These are phyloP conservation scores for Falcaria lacertinaria DNA, from an alignment of 2,888 invertebrate genomes.

Conservation along the genomic window DNA sequence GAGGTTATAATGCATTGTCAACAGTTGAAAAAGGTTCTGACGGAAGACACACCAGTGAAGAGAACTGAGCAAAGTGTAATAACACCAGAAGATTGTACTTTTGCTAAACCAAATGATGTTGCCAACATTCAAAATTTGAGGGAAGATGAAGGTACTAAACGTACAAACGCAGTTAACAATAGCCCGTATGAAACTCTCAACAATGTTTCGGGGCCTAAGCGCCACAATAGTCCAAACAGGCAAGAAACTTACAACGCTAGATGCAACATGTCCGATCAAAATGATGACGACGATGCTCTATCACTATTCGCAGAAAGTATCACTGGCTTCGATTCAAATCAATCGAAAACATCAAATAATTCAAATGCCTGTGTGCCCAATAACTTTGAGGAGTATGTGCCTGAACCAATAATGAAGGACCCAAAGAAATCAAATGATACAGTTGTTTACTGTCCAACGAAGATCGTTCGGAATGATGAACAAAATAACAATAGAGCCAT, in stretches of 20 bases:
- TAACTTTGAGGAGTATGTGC: conserved; percentile 42
- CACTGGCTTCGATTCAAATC: conserved; percentile 51
- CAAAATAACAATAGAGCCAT: conserved; percentile 17
- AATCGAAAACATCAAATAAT: conserved; percentile 20
- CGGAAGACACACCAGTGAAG: conserved; percentile 3
- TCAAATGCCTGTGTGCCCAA: conserved; percentile 1
- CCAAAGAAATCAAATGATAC: conserved; percentile 10
- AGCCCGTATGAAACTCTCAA: too few species aligned
- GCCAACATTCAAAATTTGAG: background rate
- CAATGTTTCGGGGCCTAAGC: too few species aligned
- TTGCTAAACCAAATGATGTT: conserved; percentile 2
- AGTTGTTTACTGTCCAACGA: conserved; percentile 39
- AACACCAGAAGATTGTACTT: conserved; percentile 3
- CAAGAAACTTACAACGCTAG: background rate
- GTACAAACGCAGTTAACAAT: too few species aligned
- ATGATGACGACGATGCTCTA: conserved; percentile 58
- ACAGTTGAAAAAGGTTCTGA: conserved; percentile 19
- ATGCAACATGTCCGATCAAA: conserved; percentile 17
- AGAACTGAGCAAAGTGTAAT: background rate
- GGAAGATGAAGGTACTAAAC: background rate
- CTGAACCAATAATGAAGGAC: conserved; percentile 23
- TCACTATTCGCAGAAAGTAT: conserved; percentile 66
- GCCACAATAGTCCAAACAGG: background rate
- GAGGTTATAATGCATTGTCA: conserved; percentile 30
- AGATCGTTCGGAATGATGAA: conserved; percentile 17